Base-by-base conservation (phyloP, 2,888 invertebrate species). In the Euphydryas editha region DNA sequence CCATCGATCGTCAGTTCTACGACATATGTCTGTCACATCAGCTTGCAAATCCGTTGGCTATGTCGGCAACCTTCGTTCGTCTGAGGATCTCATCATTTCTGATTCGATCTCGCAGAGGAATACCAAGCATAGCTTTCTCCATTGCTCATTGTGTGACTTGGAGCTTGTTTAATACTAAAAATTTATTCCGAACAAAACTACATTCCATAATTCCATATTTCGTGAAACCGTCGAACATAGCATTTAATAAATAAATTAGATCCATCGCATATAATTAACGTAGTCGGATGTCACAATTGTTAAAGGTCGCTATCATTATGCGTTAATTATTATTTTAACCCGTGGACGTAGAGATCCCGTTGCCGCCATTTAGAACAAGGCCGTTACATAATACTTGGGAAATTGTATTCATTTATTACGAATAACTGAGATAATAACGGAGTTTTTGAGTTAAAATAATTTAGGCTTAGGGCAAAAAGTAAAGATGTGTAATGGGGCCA, bases 271-370 rank as follows among this genome's bases (percentile, higher is more conserved):
- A 76, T 80, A 78, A 81, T 81, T 75, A 78, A 77, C 75, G 73
- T 74, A 70, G 74, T 79, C 83, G 88, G 88, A 88, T 85, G 87
- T 85, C 54, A 60, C 79, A 84, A 87, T 88, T 85, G 78, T 76
- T 72, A 70, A 84, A 86, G 88, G 88, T 82, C 86, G 77, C 36
- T 57, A 47, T 63, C 65, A 71, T 85, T 79, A 87, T 80, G 67
- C 67, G 77, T 77, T 82, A 77, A 87, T 85, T 81, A 87, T 85
- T 81, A 80, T 79, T 79, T 78, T 81, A 80, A 84, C 84, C 83
- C 73, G 76, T 72, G 64, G 65, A 65, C 64, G 42, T 15, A 39
- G 49, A 67, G 70, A 68, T 76, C 61, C 67, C 71, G 24, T 61
- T 70, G 73, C 61, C 67, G 49, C 54, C 65, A 82, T 81, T 61